phyloP scores from a whole-genome alignment of 2,113 vertebrate species.

The Mungos mungo region DNA sequence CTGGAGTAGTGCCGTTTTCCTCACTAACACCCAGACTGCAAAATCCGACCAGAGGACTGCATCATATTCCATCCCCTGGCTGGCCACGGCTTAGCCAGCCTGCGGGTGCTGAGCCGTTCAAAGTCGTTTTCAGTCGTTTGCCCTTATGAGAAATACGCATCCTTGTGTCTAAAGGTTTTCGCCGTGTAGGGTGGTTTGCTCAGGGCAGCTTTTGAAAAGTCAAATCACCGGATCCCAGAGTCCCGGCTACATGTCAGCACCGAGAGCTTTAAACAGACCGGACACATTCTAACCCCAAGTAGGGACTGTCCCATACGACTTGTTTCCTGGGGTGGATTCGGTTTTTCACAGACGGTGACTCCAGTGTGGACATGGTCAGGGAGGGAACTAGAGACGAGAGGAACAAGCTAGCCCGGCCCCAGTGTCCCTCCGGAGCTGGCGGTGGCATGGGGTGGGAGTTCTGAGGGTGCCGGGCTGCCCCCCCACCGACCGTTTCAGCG shows the following conservation, averaged over 20 bases:
- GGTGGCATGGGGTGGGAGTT: neutral
- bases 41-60: neutral
- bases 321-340: neutral
- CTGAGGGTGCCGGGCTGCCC: neutral
- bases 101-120: fast-evolving
- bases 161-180: neutral
- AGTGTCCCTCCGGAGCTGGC: neutral
- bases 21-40: neutral
- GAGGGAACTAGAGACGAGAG: neutral
- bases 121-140: too few species aligned
- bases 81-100: fast-evolving
- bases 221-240: neutral
- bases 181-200: neutral
- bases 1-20: neutral
- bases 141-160: neutral
- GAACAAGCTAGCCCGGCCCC: neutral
- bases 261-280: too few species aligned
- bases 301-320: neutral
- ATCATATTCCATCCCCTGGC: fast-evolving
- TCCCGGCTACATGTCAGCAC: neutral
- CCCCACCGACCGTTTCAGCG: fast-evolving
- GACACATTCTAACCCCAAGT: neutral
- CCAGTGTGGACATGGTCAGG: neutral
- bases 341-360: neutral
- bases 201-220: neutral